phyloP scores from a whole-genome alignment of 1,140 invertebrate species.

The Papilio machaon region DNA sequence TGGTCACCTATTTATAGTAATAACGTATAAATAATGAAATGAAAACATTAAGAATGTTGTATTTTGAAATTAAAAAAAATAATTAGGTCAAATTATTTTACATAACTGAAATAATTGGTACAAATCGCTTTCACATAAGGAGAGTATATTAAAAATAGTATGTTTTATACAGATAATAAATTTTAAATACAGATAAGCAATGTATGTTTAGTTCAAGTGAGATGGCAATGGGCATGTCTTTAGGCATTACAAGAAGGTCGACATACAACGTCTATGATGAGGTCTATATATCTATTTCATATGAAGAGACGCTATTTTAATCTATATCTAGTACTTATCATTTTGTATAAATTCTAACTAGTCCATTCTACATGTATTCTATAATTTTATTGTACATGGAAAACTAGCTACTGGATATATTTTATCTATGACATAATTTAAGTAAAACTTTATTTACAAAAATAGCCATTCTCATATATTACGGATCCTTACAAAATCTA shows the following conservation, averaged over 20 bases:
- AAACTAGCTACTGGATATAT: slow-evolving; percentile 79
- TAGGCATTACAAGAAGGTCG: slow-evolving; percentile 56
- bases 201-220: slow-evolving; percentile 16
- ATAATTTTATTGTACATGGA: slow-evolving; percentile 81
- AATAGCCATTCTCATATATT: slow-evolving; percentile 76
- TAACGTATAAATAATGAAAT: neutral
- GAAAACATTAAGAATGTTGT: neutral
- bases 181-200: slow-evolving; percentile 19
- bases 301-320: slow-evolving; percentile 67
- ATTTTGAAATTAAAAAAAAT: too few species aligned
- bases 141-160: neutral
- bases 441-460: slow-evolving; percentile 81
- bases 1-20: neutral
- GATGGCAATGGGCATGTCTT: slow-evolving; percentile 51
- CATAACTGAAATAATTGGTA: neutral
- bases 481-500: slow-evolving; percentile 66
- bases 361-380: slow-evolving; percentile 73
- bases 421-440: slow-evolving; percentile 78
- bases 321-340: slow-evolving; percentile 70
- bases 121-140: neutral
- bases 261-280: slow-evolving; percentile 67
- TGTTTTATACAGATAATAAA: slow-evolving; percentile 21
- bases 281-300: slow-evolving; percentile 63
- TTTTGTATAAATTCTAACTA: slow-evolving; percentile 81
- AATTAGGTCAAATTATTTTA: neutral